Evolutionary conservation across 53 echinoderm and acorn worm species (phyloP).

Genomic region (Crossaster papposus): DNA sequence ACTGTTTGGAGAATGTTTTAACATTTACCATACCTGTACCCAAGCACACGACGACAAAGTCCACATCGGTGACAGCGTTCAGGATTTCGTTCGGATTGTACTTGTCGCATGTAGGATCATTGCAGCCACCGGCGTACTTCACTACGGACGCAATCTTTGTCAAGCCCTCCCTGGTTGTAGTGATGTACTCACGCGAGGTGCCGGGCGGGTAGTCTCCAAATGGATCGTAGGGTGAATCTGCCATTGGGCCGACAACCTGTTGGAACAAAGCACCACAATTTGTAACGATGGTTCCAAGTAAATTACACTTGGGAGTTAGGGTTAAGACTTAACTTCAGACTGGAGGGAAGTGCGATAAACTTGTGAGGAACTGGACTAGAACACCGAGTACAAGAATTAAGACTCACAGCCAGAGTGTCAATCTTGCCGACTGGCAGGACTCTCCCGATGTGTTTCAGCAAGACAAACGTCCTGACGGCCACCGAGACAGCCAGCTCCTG

Average conservation of each 20-base stretch:
- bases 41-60: constrained; percentile 66
- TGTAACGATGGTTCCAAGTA: too few relatives aligned
- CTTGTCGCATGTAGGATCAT: constrained; percentile 27
- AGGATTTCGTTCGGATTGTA: constrained; percentile 22
- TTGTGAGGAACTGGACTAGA: background rate
- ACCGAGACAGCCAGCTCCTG: constrained; percentile 55
- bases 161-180: constrained; percentile 54
- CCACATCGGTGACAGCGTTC: constrained; percentile 50
- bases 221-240: constrained; percentile 30
- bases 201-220: constrained; percentile 61
- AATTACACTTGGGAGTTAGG: too few relatives aligned
- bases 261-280: background rate
- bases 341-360: background rate
- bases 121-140: constrained; percentile 59
- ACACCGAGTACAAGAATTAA: background rate
- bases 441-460: constrained; percentile 57
- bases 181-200: constrained; percentile 20
- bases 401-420: constrained; percentile 65
- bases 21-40: constrained; percentile 71
- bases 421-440: constrained; percentile 57
- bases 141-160: constrained; percentile 23
- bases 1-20: too few relatives aligned
- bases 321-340: too few relatives aligned
- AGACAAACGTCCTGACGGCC: constrained; percentile 67
- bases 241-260: constrained; percentile 72